phyloP scores from a whole-genome alignment of 2,888 invertebrate species.

The Heliconius aoede region DNA sequence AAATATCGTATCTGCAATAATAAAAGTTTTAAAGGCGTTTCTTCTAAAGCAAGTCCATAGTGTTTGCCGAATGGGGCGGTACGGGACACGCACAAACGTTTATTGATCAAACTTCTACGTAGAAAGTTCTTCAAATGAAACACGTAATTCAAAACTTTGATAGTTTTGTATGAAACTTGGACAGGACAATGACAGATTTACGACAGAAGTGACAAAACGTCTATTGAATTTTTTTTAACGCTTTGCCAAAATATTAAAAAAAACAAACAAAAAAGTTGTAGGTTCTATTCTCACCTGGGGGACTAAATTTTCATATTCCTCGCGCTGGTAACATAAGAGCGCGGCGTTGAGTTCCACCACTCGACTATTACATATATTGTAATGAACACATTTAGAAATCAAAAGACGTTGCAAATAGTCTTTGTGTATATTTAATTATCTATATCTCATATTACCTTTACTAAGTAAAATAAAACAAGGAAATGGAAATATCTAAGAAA shows the following conservation, averaged over 20 bases:
- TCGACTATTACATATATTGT: neutral
- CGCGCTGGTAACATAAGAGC: neutral
- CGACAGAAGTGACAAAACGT: neutral
- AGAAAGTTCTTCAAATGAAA: conserved; percentile 27
- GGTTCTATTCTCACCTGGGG: neutral
- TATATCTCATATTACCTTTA: too few relatives aligned
- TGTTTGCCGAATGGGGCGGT: conserved; percentile 40
- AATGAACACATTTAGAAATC: too few relatives aligned
- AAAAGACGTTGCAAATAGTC: too few relatives aligned
- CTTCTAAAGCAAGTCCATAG: conserved; percentile 7
- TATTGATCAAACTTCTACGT: conserved; percentile 48
- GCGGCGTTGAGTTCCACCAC: neutral
- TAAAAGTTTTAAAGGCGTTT: conserved; percentile 12
- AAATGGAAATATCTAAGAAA: too few relatives aligned
- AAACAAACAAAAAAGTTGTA: neutral
- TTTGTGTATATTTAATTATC: too few relatives aligned
- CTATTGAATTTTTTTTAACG: neutral
- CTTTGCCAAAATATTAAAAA: neutral
- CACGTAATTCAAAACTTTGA: conserved; percentile 24
- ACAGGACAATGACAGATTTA: too few relatives aligned
- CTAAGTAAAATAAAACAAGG: too few relatives aligned
- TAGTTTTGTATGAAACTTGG: neutral
- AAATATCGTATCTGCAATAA: conserved; percentile 16
- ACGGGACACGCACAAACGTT: conserved; percentile 43
- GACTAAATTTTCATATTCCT: neutral